Percentiles rank a stretch among this genome's conserved stretches.
phyloP scores from a whole-genome alignment of 92 coral and sea anemone genomes.

The Siderastrea siderea region DNA sequence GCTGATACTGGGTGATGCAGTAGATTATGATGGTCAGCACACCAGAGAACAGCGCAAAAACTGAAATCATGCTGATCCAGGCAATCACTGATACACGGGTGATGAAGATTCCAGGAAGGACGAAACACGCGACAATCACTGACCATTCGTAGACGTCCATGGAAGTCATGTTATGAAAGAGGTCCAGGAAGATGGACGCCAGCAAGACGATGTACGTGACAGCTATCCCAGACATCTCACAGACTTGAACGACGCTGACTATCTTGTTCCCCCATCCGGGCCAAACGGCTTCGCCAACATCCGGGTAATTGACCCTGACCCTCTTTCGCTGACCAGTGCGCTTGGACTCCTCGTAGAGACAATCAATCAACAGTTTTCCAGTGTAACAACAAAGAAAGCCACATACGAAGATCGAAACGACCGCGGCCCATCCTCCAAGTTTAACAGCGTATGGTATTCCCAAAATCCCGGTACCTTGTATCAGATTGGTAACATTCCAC shows the following conservation, averaged over 20 bases:
- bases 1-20: conserved; percentile 37
- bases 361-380: conserved; percentile 40
- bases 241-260: conserved; percentile 46
- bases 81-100: conserved; percentile 56
- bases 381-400: conserved; percentile 58
- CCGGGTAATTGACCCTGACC: conserved; percentile 53
- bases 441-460: conserved; percentile 63
- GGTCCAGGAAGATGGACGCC: conserved; percentile 43
- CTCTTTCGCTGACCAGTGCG: conserved; percentile 41
- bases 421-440: conserved; percentile 54
- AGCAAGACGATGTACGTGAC: conserved; percentile 40
- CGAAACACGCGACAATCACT: conserved; percentile 39
- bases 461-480: conserved; percentile 56
- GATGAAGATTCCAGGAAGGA: conserved; percentile 49
- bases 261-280: conserved; percentile 54
- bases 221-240: conserved; percentile 57
- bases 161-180: conserved; percentile 29
- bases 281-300: conserved; percentile 55
- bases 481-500: conserved; percentile 56
- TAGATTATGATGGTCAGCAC: conserved; percentile 38
- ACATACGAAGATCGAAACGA: conserved; percentile 37
- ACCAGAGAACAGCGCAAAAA: conserved; percentile 38
- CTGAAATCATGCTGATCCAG: conserved; percentile 60
- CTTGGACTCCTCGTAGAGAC: conserved; percentile 53
- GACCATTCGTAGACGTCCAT: conserved; percentile 53